These are phyloP conservation scores for Hippocampus guttulatus DNA, from an alignment of 2,113 vertebrate species.

Conservation along the genomic window DNA sequence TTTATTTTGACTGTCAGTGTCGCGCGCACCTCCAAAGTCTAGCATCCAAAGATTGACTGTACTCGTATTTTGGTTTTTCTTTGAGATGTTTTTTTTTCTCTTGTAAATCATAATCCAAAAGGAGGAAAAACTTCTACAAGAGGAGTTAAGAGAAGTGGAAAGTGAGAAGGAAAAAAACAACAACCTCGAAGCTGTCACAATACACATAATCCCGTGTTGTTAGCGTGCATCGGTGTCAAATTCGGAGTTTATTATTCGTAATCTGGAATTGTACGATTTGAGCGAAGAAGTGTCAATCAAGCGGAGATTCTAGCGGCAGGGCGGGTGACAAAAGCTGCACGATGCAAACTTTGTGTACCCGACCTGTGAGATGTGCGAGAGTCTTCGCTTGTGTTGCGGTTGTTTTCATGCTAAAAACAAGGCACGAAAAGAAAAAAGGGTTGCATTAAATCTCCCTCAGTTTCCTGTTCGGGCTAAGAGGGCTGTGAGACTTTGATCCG, in stretches of 20 bases:
- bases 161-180: too few species aligned
- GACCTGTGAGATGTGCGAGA: constrained; percentile 9
- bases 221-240: too few species aligned
- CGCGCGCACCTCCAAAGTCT: not conserved
- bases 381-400: constrained; percentile 8
- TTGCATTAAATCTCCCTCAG: constrained; percentile 13
- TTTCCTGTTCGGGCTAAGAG: constrained; percentile 3
- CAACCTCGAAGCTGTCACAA: too few species aligned
- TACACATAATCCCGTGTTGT: too few species aligned
- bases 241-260: too few species aligned
- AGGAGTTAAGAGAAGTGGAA: too few species aligned
- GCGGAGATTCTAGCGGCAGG: not conserved
- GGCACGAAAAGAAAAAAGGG: not conserved
- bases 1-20: not conserved
- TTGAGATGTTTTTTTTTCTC: too few species aligned
- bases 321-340: constrained; percentile 22
- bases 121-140: too few species aligned
- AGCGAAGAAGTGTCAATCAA: not conserved
- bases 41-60: not conserved
- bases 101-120: too few species aligned
- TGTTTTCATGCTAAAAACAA: not conserved
- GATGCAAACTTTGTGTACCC: constrained; percentile 7
- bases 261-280: too few species aligned
- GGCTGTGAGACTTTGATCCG: constrained; percentile 29
- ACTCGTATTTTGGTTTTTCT: too few species aligned